phyloP scores from a whole-genome alignment of 2,797 vertebrate species.

The Hippoglossus hippoglossus region DNA sequence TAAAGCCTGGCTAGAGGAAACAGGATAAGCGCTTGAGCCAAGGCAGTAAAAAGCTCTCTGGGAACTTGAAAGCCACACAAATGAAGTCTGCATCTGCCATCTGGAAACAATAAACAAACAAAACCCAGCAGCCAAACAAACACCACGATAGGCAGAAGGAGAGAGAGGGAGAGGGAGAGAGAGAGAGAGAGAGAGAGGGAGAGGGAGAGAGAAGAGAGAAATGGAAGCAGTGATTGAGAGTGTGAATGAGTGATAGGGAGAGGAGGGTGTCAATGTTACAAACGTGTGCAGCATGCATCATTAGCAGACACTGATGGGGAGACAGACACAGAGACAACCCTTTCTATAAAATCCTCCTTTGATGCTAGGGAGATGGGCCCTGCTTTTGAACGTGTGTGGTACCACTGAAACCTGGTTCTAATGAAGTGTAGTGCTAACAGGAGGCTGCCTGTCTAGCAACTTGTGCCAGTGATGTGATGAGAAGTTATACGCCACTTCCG shows the following conservation, averaged over 20 bases:
- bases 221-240: conserved; percentile 48
- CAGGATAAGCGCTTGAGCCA: conserved; percentile 87
- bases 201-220: conserved; percentile 24
- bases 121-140: conserved; percentile 86
- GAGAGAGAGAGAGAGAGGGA: conserved; percentile 24
- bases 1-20: conserved; percentile 86
- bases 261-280: conserved; percentile 70
- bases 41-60: conserved; percentile 88
- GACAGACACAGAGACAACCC: conserved; percentile 74
- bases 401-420: conserved; percentile 81
- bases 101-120: conserved; percentile 92
- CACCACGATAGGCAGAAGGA: conserved; percentile 57
- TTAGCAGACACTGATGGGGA: conserved; percentile 79
- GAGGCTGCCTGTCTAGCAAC: conserved; percentile 74
- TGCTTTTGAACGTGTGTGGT: conserved; percentile 79
- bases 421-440: conserved; percentile 83
- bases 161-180: conserved; percentile 29
- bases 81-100: conserved; percentile 88
- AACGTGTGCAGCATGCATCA: conserved; percentile 76
- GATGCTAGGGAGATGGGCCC: conserved; percentile 72
- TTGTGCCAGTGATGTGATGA: conserved; percentile 61
- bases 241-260: conserved; percentile 67
- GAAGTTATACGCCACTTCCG: conserved; percentile 57
- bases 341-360: conserved; percentile 73
- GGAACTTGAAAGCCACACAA: conserved; percentile 89